Conservation (phyloP, 1,140 invertebrate species). For the Oncopeltus fasciatus region DNA sequence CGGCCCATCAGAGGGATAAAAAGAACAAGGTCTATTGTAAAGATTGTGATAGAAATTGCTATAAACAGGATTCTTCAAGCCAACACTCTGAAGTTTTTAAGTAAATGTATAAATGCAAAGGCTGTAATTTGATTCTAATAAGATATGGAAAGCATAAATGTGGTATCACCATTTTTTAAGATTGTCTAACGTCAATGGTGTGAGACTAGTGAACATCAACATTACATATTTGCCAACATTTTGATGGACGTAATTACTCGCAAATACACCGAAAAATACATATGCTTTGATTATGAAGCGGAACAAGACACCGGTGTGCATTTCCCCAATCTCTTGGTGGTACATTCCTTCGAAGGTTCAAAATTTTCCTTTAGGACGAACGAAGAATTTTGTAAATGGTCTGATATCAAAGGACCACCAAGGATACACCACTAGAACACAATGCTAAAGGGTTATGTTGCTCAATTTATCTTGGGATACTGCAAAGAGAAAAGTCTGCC, state of each 20-base stretch:
- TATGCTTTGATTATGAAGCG: background rate
- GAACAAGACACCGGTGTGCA: background rate
- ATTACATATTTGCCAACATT: background rate
- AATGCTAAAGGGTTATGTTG: background rate
- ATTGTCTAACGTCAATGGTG: background rate
- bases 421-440: background rate
- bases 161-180: background rate
- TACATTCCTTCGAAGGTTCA: background rate
- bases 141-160: background rate
- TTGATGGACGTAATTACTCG: background rate
- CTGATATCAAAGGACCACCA: background rate
- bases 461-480: background rate
- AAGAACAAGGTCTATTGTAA: background rate
- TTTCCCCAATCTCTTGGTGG: background rate
- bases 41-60: background rate
- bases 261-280: background rate
- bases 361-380: background rate
- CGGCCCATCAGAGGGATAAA: background rate
- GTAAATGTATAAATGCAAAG: background rate
- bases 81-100: background rate
- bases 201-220: background rate
- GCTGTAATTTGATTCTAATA: background rate
- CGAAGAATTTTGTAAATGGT: background rate
- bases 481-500: background rate
- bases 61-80: background rate